Evolutionary conservation across 2,113 vertebrate species (phyloP), one percentile per base, ranked within the genome.

Genomic region (Xiphorhynchus elegans): DNA sequence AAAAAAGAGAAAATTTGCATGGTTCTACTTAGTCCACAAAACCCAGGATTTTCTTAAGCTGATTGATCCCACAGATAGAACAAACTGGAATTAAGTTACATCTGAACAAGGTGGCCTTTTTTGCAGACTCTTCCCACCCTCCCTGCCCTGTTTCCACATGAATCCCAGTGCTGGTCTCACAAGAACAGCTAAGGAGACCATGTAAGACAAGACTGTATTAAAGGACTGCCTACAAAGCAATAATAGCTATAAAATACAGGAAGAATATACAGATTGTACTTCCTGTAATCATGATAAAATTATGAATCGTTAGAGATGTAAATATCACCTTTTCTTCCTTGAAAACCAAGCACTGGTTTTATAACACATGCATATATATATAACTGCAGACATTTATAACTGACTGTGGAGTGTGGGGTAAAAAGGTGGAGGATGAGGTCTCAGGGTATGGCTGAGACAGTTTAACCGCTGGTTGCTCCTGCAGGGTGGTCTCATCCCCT

Each of bases 61-160:
- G 24, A 64, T 5, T 35, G 21, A 56, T 75, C 28, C 29, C 23
- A 69, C 13, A 85, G 44, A 40, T 46, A 56, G 16, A 75, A 9
- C 13, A 78, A 28, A 68, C 0, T 17, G 5, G 17, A 74, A 66
- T 40, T n/a, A 47, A 86, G 40, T 8, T 52, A 17, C 17, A 63
- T 15, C 44, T 84, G 44, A 75, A 68, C 42, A 58, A 42, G 23
- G 13, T 28, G 2, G 60, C 28, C 21, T 25, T 60, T 60, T 78
- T 10, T 68, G 33, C 50, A 74, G 50, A 19, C 37, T 55, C 3
- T 46, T 55, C 50, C 33, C 37, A 23, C 7, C 19, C 8, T 1
- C 16, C 11, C 28, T 0, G 1, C 20, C 23, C 26, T 2, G 0
- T 40, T 53, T 42, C 20, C 28, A 64, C 18, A 4, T 11, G 19